Evolutionary conservation across 2,888 invertebrate genomes (phyloP).

Genomic region (Tetragonula carbonaria): DNA sequence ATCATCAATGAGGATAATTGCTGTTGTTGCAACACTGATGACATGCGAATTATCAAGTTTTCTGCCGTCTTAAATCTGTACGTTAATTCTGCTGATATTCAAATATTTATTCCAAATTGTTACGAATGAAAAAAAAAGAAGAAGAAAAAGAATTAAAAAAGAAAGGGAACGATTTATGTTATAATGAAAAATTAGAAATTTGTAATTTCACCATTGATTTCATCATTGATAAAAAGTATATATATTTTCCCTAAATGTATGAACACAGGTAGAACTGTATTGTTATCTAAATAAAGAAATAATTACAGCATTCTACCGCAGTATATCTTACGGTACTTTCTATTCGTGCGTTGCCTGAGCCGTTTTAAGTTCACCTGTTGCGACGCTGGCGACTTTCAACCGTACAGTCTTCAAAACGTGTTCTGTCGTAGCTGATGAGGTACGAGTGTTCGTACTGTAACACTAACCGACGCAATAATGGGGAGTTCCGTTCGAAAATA

Average conservation of each 20-base stretch:
- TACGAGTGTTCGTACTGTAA: neutral
- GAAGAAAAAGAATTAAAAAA: neutral
- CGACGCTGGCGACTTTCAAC: conserved; percentile 44
- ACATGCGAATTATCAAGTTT: neutral
- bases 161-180: neutral
- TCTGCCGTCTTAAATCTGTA: too few relatives aligned
- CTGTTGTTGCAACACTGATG: neutral
- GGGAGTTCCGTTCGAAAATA: conserved; percentile 9
- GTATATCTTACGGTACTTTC: conserved; percentile 57
- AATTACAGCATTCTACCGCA: conserved; percentile 21
- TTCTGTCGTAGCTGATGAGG: conserved; percentile 39
- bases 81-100: neutral
- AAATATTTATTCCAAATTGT: neutral
- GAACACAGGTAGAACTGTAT: neutral
- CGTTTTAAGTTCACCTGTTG: conserved; percentile 57
- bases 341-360: conserved; percentile 40
- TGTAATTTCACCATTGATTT: neutral
- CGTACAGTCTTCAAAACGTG: conserved; percentile 23
- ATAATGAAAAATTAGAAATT: neutral
- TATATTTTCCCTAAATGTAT: neutral
- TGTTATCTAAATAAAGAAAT: conserved; percentile 20
- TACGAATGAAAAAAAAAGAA: neutral
- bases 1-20: conserved; percentile 5
- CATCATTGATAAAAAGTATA: neutral
- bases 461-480: conserved; percentile 24